Conservation (phyloP, 2,113 vertebrate species). For the Brevimyrus niger region DNA sequence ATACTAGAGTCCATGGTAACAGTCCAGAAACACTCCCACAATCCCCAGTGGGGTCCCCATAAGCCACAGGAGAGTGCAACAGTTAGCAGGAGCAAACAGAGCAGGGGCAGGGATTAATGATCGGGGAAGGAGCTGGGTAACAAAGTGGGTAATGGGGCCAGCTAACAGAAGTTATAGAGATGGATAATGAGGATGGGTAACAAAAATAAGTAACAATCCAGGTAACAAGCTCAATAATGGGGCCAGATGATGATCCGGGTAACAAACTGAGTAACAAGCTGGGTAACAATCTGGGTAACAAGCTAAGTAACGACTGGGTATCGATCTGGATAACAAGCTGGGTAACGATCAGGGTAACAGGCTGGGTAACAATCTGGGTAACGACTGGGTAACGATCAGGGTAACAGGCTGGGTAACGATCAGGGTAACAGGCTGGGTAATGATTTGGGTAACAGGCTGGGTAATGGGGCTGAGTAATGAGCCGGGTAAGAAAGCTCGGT, state of each 20-base stretch:
- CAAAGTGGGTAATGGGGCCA: not conserved
- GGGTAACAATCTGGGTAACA: too few relatives aligned
- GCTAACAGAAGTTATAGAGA: not conserved
- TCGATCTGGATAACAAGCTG: not conserved
- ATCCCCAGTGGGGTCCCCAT: not conserved
- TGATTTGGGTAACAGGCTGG: not conserved
- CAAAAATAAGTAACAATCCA: not conserved
- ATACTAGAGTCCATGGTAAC: conserved; percentile 16
- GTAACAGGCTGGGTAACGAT: not conserved
- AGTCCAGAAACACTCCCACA: not conserved
- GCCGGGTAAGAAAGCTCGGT: not conserved
- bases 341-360: not conserved
- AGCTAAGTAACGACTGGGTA: not conserved
- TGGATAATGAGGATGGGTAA: not conserved
- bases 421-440: not conserved
- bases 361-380: not conserved
- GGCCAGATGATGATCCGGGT: too few relatives aligned
- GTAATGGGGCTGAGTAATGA: not conserved
- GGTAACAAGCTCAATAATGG: too few relatives aligned
- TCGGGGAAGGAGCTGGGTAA: not conserved
- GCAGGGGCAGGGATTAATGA: not conserved
- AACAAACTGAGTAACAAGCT: too few relatives aligned
- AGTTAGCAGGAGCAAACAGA: not conserved
- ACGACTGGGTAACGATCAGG: too few relatives aligned
- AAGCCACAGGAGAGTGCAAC: not conserved